Base-by-base conservation (phyloP, 2,888 invertebrate species). In the Diaprepes abbreviatus region DNA sequence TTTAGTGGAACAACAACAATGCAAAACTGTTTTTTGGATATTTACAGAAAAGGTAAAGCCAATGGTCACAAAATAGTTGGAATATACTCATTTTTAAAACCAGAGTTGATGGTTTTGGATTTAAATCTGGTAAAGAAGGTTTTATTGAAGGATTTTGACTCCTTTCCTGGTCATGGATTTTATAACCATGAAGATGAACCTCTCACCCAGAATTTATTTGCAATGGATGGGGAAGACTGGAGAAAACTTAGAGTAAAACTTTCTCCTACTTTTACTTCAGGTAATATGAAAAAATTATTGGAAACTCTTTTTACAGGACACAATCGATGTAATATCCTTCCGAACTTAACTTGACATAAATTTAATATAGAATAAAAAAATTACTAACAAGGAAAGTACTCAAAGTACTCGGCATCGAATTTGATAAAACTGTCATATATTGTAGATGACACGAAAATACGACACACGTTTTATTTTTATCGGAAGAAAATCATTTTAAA, bases 211-310 rank as follows among this genome's bases (percentile, higher is more conserved):
- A 10, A 63, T 19, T 14, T 63, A 4, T 63, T 63, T 36, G n/a
- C 5, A 19, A 19, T 63, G n/a, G 63, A 63, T 1, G 63, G 63
- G 4, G 14, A 36, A n/a, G 36, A 19, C 1, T 63, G 63, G 63
- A 63, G 52, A 24, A 14, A 52, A 5, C 17, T 50, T 5, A 33
- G 63, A 50, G 35, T 19, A 3, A 50, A 63, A 17, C 21, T 63
- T 12, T 50, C 63, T n/a, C 63, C 63, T 9, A 12, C 21, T 9
- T 63, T 63, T 17, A 63, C 36, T 19, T 36, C 63, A 36, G 38
- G 63, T 63, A 63, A 21, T n/a, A n/a, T n/a, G n/a, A n/a, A n/a
- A n/a, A n/a, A n/a, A n/a, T n/a, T n/a, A n/a, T n/a, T n/a, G n/a
- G n/a, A n/a, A n/a, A n/a, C n/a, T n/a, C n/a, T n/a, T n/a, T n/a